A percentile compares a stretch with the other conserved stretches of the same genome.
These are phyloP conservation scores for Sarcophilus harrisii DNA, from an alignment of 2,797 vertebrate genomes.

Conservation along the genomic window DNA sequence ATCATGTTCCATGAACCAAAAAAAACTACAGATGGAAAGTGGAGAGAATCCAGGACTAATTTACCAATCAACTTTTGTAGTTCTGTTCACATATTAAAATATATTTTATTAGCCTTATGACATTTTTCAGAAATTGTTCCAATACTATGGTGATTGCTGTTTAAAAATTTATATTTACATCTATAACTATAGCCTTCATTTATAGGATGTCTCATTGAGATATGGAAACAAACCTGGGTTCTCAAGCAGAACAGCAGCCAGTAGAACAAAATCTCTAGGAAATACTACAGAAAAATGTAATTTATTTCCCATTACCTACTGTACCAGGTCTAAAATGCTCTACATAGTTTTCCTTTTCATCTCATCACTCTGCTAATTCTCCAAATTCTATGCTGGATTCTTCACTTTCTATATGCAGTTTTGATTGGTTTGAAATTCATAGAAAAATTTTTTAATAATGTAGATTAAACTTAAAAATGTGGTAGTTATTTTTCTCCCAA, in stretches of 20 bases:
- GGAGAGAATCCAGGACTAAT: neutral
- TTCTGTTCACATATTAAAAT: neutral
- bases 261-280: neutral
- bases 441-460: neutral
- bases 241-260: neutral
- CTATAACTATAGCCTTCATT: neutral
- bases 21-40: neutral
- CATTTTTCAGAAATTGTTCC: neutral
- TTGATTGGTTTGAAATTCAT: too few species aligned
- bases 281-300: neutral
- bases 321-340: neutral
- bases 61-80: neutral
- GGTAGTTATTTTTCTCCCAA: neutral
- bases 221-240: neutral
- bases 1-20: neutral
- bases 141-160: neutral
- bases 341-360: neutral
- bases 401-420: too few species aligned
- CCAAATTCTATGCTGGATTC: neutral
- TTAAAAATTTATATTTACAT: neutral
- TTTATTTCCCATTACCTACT: neutral
- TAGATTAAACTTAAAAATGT: neutral
- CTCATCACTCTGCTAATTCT: neutral
- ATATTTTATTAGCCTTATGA: neutral
- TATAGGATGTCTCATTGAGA: neutral